Evolutionary conservation across 2,888 invertebrate species (phyloP).

Genomic region (Melieria omissa): DNA sequence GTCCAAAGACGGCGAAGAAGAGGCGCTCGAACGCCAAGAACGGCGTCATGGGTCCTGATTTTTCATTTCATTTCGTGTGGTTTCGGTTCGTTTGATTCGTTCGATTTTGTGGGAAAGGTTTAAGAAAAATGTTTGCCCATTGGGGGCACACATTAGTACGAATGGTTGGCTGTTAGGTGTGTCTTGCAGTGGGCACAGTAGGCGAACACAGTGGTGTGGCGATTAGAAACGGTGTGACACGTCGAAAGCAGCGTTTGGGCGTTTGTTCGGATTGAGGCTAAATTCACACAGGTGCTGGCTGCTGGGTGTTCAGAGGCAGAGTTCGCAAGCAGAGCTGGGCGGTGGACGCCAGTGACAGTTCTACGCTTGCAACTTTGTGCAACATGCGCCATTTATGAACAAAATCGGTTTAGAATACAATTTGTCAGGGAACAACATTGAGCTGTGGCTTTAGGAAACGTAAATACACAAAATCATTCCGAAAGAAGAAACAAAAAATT

Average conservation of each 20-base stretch:
- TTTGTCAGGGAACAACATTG: too few relatives aligned
- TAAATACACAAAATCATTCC: slow-evolving; percentile 38
- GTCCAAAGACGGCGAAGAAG: slow-evolving; percentile 97
- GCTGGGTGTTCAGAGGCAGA: background rate
- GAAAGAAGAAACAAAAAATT: background rate
- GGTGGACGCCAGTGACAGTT: too few relatives aligned
- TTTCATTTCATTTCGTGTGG: slow-evolving; percentile 23
- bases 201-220: slow-evolving; percentile 25
- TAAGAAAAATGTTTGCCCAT: too few relatives aligned
- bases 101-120: too few relatives aligned
- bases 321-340: background rate
- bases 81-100: background rate
- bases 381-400: too few relatives aligned
- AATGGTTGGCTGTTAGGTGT: too few relatives aligned
- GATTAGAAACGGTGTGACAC: slow-evolving; percentile 37
- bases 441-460: too few relatives aligned
- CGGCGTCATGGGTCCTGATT: slow-evolving; percentile 76
- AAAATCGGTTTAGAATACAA: too few relatives aligned
- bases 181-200: slow-evolving; percentile 4
- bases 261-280: too few relatives aligned
- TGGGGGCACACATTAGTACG: too few relatives aligned
- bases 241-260: slow-evolving; percentile 49
- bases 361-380: too few relatives aligned
- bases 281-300: background rate
- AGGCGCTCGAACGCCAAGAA: slow-evolving; percentile 95